These are phyloP conservation scores for Mercenaria mercenaria DNA, from an alignment of 1,140 invertebrate genomes.

Conservation along the genomic window DNA sequence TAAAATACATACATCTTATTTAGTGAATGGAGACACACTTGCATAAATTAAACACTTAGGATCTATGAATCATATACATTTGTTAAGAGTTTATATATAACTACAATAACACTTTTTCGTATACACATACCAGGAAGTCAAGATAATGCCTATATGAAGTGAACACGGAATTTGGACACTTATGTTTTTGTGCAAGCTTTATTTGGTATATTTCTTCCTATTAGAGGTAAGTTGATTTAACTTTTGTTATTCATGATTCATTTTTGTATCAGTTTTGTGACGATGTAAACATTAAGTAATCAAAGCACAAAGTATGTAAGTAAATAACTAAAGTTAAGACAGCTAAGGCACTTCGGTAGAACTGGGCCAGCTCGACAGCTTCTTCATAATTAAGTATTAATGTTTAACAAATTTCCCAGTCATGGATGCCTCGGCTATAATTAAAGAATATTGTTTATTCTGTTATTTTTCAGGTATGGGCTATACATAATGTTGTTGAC, in stretches of 20 bases:
- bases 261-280: background rate
- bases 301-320: background rate
- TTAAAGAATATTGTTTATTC: too few relatives aligned
- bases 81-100: too few relatives aligned
- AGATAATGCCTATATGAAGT: background rate
- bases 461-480: too few relatives aligned
- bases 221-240: background rate
- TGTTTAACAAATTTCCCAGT: too few relatives aligned
- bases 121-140: background rate
- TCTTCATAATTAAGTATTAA: background rate
- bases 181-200: background rate
- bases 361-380: background rate
- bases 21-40: too few relatives aligned
- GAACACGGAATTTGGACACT: background rate
- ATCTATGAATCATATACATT: too few relatives aligned
- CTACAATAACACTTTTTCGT: background rate
- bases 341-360: background rate
- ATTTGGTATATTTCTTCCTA: background rate
- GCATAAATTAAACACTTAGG: too few relatives aligned
- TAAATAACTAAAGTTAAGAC: background rate
- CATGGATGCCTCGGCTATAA: too few relatives aligned
- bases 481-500: too few relatives aligned
- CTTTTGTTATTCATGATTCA: too few relatives aligned
- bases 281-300: background rate
- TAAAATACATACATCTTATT: too few relatives aligned